Evolutionary conservation across 2,113 vertebrate genomes (phyloP).

Genomic region (Saguinus imperator): DNA sequence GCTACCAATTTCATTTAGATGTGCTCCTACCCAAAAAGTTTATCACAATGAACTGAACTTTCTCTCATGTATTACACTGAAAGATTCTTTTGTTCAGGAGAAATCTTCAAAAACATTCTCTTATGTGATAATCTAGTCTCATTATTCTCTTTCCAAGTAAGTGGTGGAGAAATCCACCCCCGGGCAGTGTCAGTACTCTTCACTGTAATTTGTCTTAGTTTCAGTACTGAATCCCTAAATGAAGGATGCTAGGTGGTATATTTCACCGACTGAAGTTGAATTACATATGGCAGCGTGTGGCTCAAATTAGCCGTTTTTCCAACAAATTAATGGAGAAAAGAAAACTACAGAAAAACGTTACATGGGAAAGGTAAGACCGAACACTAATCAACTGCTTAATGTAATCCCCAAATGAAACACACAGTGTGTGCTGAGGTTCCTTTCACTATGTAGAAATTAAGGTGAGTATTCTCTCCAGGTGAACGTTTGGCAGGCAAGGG

Average conservation of each 20-base stretch:
- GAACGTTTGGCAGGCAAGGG: not conserved
- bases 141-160: not conserved
- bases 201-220: not conserved
- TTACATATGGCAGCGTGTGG: not conserved
- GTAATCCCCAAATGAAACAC: constrained; percentile 35
- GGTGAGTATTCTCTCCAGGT: not conserved
- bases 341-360: constrained; percentile 29
- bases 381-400: not conserved
- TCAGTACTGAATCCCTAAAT: not conserved
- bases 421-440: not conserved
- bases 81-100: constrained; percentile 25
- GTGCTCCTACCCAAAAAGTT: not conserved
- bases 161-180: not conserved
- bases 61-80: not conserved
- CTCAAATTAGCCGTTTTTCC: constrained; percentile 22
- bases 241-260: not conserved
- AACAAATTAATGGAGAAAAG: constrained; percentile 10
- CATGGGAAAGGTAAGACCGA: constrained; percentile 15
- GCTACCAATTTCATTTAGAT: constrained; percentile 25
- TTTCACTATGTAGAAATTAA: not conserved
- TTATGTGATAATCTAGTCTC: not conserved
- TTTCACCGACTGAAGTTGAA: not conserved
- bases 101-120: not conserved
- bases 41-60: not conserved
- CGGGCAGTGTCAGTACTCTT: not conserved